Evolutionary conservation across 2,113 vertebrate genomes (phyloP), one percentile per base, ranked within the genome.

Genomic region (Rhinolophus sinicus): DNA sequence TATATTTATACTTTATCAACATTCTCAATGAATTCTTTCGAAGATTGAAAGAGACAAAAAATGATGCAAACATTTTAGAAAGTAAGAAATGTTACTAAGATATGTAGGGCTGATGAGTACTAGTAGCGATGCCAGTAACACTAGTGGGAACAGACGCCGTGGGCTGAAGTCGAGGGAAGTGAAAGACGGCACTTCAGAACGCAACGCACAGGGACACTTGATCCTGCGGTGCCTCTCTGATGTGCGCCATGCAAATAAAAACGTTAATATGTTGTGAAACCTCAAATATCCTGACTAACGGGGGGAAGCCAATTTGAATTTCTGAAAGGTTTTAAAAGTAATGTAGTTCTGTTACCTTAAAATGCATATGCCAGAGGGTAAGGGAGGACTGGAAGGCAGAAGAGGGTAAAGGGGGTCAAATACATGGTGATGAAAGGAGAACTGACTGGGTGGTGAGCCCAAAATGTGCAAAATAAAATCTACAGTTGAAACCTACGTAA

Each of bases 281-380:
- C 65, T 80, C 40, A 40, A 76, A 72, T 88, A 90, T 94, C 88
- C 58, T 65, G 58, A 65, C 58, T 90, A 94, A 86, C 11, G 58
- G 80, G 75, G 38, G 3, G 72, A 97, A 93, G 76, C 26, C 72
- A 54, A 67, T 94, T 50, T 93, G 38, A 92, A 73, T 90, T 88
- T 96, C 50, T 80, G 52, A 82, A 60, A 54, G 77, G n/a, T 54
- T 84, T 93, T 64, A 22, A 52, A 62, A 40, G 62, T 84, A 96
- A 62, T 21, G 28, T 24, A 69, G 33, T 40, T 93, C 75, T 64
- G 24, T 64, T 83, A 56, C 69, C 92, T 75, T 89, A 92, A 82
- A 83, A 80, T 52, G 75, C 38, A 80, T 50, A 13, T 50, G 12
- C 47, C 47, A 12, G 47, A 50, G 47, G 47, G 47, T 50, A 50